Base-by-base conservation (phyloP, 2,888 invertebrate genomes). In the Odontomyia ornata region DNA sequence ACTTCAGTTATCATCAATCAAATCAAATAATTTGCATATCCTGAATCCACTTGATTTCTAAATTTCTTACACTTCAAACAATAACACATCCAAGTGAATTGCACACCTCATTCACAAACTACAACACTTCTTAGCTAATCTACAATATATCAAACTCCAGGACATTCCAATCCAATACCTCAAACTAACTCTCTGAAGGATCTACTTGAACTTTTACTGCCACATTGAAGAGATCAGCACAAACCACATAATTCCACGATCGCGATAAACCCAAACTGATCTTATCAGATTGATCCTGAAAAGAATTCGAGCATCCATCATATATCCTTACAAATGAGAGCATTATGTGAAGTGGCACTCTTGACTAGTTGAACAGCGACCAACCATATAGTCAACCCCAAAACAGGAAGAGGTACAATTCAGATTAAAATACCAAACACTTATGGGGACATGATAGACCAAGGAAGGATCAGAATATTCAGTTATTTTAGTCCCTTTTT, bases 211-310 rank as follows among this genome's bases (percentile, higher is more conserved):
- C 73, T 73, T 23, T 69, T 27, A 36, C 36, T 36, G 36, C 36
- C 36, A 36, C 5, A 46, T 46, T 43, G 1, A 69, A 69, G 25
- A 47, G 47, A 46, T 46, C 46, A 69, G 36, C 46, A 25, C 36
- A 13, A 36, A 73, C 52, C 60, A 36, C 76, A 56, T 56, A 76
- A 52, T 78, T 71, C 71, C 62, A 71, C 76, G 78, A 78, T 78
- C 78, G 73, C 64, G 78, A 78, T 78, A 73, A 76, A 76, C 76
- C 76, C 47, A 76, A 78, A 76, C 78, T 76, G 78, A 78, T 78
- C 73, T 67, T 76, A 78, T 77, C 77, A 69, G 69, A 47, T 73
- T 57, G 36, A 73, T 73, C 73, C 9, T 57, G 73, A 23, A 36
- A 30, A 36, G 69, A 23, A 36, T 18, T 30, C 18, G 23, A 13